Base-by-base conservation (phyloP, 2,888 invertebrate genomes). In the Tryphoninae sp. region DNA sequence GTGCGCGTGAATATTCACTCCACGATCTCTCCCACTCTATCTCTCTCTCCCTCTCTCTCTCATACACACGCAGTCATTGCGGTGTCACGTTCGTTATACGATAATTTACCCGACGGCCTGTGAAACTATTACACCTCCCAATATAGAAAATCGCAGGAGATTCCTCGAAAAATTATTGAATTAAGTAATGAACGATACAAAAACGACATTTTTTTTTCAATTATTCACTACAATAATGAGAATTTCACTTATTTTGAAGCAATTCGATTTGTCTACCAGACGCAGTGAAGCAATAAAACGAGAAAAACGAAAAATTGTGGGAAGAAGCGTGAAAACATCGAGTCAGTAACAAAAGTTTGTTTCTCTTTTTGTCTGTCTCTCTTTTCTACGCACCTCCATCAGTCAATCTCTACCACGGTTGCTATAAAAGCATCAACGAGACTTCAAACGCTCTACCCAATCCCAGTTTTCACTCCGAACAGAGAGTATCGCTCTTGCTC, bases 1-100 rank as follows among this genome's bases (percentile, higher is more conserved):
- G 65, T 69, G 69, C 69, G 76, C 72, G 80, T 67, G 68, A 73
- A 81, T 78, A 77, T 77, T 61, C 69, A 68, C 68, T 77, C 23
- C 42, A 3, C 6, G 33, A 33, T 6, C 6, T 33, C 6, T 6
- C 33, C 6, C 33, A 6, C 33, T 1, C 33, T 33, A 6, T 33
- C 33, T 7, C 4, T 33, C 33, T 33, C 33, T 33, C 33, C 0
- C 33, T 6, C 33, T 1, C 33, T 6, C 33, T 6, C 33, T 6
- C 4, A 6, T 6, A 6, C 6, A 33, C 6, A 33, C 3, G 1
- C 6, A 33, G 33, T 6, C 33, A 0, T 33, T 4, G 33, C 26
- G 7, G 33, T 6, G 33, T 33, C 22, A 23, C 42, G 53, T 75
- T 53, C 49, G 23, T 42, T 49, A 19, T 72, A 80, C 33, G 76